Evolutionary conservation across 1,140 invertebrate genomes (phyloP).

Genomic region (Drosophila punjabiensis): DNA sequence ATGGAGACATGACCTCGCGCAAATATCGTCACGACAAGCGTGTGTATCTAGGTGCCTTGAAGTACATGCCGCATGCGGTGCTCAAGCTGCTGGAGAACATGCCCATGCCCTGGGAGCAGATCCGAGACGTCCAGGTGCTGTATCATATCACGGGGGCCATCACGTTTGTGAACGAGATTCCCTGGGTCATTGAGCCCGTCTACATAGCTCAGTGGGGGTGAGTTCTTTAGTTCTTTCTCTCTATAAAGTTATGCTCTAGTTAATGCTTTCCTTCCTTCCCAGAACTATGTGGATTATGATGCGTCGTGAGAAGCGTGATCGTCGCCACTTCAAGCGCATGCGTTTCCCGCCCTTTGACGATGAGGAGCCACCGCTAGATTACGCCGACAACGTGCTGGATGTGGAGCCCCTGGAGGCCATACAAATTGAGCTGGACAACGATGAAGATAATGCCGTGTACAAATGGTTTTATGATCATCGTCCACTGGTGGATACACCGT

Average conservation of each 20-base stretch:
- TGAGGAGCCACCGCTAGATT: constrained; percentile 99
- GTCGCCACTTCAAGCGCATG: constrained; percentile 99
- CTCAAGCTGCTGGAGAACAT: constrained; percentile 99
- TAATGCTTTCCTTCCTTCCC: constrained; percentile 22
- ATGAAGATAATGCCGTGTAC: constrained; percentile 96
- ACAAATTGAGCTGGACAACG: constrained; percentile 98
- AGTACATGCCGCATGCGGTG: constrained; percentile 99
- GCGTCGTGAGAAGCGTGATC: constrained; percentile 98
- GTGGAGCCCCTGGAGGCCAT: constrained; percentile 99
- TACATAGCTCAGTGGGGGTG: constrained; percentile 99
- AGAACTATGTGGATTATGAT: constrained; percentile 99
- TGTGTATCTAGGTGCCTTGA: constrained; percentile 98
- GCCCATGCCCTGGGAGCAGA: constrained; percentile 99
- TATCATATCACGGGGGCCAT: constrained; percentile 99
- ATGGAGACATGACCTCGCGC: constrained; percentile 99
- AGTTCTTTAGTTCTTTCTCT: constrained; percentile 57
- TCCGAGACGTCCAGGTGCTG: constrained; percentile 98
- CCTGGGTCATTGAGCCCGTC: constrained; percentile 99
- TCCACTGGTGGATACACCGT: constrained; percentile 95
- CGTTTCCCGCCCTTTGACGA: constrained; percentile 99
- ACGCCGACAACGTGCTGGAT: constrained; percentile 99
- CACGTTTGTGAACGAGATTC: constrained; percentile 99
- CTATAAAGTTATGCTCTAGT: not conserved
- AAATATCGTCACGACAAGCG: constrained; percentile 99
- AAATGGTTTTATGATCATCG: constrained; percentile 99